phyloP scores from a whole-genome alignment of 2,113 vertebrate genomes.

The Spilogale gracilis region DNA sequence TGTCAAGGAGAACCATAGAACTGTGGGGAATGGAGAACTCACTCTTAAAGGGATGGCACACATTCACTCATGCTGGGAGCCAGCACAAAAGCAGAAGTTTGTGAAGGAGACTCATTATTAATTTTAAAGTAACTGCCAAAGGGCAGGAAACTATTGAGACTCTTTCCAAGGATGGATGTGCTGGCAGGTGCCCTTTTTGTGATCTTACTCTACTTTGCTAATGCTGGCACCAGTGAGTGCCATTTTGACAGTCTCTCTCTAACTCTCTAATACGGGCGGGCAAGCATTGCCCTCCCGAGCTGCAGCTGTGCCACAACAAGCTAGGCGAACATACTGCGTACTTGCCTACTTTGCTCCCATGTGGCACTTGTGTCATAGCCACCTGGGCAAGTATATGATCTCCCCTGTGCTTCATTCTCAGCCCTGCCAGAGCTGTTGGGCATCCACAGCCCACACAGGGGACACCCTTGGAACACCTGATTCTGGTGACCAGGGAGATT shows the following conservation, averaged over 20 bases:
- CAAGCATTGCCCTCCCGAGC: not conserved
- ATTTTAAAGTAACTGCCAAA: not conserved
- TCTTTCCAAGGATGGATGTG: not conserved
- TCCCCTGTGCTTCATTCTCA: not conserved
- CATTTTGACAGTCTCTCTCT: not conserved
- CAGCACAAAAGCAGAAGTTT: not conserved
- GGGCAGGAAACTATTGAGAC: not conserved
- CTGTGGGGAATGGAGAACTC: not conserved
- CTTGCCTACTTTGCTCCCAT: not conserved
- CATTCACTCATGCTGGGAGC: not conserved
- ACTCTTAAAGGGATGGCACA: not conserved
- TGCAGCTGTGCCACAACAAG: not conserved
- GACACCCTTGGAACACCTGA: not conserved
- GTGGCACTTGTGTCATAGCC: not conserved
- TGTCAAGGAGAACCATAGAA: not conserved
- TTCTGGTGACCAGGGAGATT: not conserved
- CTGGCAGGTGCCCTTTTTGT: not conserved
- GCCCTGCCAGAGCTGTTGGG: not conserved
- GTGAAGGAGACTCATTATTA: not conserved
- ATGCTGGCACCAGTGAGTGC: not conserved
- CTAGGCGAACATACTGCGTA: not conserved
- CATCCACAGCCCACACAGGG: not conserved
- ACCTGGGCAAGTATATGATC: not conserved
- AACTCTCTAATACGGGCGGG: not conserved
- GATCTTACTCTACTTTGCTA: not conserved